Evolutionary conservation across 2,888 invertebrate genomes (phyloP).

Genomic region (Zonitis immaculata): DNA sequence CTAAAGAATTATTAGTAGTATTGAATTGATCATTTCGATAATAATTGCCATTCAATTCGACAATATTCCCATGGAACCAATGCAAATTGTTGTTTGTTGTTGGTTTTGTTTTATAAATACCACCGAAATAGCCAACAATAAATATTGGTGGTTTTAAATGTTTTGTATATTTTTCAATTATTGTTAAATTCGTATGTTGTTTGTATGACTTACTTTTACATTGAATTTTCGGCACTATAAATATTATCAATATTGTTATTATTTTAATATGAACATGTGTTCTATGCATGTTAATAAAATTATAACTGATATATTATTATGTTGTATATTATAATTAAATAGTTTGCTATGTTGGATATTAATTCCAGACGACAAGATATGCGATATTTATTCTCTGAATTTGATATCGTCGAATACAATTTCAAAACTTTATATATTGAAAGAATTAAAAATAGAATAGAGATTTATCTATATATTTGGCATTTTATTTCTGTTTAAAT

Average conservation of each 20-base stretch:
- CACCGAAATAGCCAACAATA: not conserved
- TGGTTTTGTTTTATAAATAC: not conserved
- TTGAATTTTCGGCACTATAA: not conserved
- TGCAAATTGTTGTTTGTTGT: not conserved
- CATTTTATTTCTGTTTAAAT: no score
- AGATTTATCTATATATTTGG: no score
- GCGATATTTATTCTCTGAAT: no score
- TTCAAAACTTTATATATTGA: no score
- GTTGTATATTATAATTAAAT: not conserved
- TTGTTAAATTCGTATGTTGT: not conserved
- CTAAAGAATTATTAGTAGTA: constrained; percentile 9
- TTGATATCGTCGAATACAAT: no score
- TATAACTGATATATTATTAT: not conserved
- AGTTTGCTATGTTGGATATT: not conserved
- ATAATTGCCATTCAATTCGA: constrained; percentile 11
- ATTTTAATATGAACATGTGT: not conserved
- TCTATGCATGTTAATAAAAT: not conserved
- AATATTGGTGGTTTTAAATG: not conserved
- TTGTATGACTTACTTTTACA: not conserved
- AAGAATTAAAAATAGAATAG: no score
- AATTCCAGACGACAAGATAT: no score
- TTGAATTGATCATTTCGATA: constrained; percentile 11
- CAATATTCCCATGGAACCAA: constrained; percentile 18
- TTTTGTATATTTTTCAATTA: not conserved
- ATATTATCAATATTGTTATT: not conserved